Percentiles rank a stretch among this genome's conserved stretches.
phyloP scores from a whole-genome alignment of 2,888 invertebrate species.

The Thyatira batis region DNA sequence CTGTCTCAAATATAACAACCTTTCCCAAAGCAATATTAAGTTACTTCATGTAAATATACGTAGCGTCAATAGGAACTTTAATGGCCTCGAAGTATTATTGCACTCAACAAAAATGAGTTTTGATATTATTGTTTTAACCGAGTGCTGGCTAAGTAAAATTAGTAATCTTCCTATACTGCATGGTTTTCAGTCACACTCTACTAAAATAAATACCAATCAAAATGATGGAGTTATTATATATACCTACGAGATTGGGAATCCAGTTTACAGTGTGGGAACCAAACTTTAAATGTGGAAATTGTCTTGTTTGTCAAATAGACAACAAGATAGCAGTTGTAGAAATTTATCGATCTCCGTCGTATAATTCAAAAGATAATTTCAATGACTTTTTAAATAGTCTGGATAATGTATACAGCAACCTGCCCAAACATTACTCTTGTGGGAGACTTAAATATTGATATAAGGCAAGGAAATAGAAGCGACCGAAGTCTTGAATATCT shows the following conservation, averaged over 20 bases:
- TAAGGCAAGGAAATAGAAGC: background rate
- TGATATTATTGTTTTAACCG: background rate
- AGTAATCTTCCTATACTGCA: background rate
- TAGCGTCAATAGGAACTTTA: background rate
- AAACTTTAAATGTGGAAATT: background rate
- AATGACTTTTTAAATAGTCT: background rate
- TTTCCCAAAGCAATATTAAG: background rate
- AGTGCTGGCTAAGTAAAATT: background rate
- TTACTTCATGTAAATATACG: background rate
- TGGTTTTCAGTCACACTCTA: background rate
- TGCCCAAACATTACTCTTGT: background rate
- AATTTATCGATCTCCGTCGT: constrained; percentile 1
- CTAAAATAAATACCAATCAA: background rate
- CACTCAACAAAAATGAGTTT: background rate
- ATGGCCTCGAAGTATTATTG: background rate
- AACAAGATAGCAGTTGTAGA: background rate
- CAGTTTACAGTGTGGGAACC: background rate
- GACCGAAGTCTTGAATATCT: background rate
- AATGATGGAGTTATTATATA: background rate
- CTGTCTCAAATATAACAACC: too few relatives aligned
- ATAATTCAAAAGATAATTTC: background rate
- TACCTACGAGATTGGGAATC: background rate
- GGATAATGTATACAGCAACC: background rate
- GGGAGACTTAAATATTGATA: constrained; percentile 7
- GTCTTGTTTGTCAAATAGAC: background rate